Evolutionary conservation across 2,797 vertebrate genomes (phyloP), one percentile per base, ranked within the genome.

Genomic region (Chromobotia macracanthus): DNA sequence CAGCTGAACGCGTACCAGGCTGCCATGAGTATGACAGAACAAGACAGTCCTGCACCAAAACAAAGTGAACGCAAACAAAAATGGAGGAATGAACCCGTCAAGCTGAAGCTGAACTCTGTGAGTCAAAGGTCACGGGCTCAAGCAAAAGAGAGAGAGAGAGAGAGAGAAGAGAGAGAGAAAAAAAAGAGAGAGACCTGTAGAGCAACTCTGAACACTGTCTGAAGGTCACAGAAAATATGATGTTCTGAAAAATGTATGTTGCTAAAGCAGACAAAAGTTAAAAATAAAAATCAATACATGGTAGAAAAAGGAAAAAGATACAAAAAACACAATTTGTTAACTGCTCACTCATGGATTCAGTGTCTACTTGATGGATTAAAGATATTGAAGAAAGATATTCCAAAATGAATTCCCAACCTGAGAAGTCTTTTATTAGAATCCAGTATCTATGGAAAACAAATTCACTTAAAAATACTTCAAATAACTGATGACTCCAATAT

Each of bases 1-100:
- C 19, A 64, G 19, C 19, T 60, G 35, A 78, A 25, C 16, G n/a
- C 5, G 6, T 28, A 72, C 31, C 25, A 50, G 44, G 35, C 55
- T 1, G 23, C 31, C 60, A 56, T 72, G 69, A 41, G 58, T 19
- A 41, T 38, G 75, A 78, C 21, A 44, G n/a, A 69, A 53, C 10
- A 51, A n/a, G 21, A 44, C 64, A 41, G 48, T 83, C 76, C 85
- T 87, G 86, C 85, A 84, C 86, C 88, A 86, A 86, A 88, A 83
- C 82, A 86, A 71, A 73, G 56, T 12, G 5, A 58, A 68, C 35
- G 60, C 56, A 72, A 70, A 68, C 15, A 7, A 82, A 86, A 86
- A 60, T 58, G 19, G 80, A 63, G 46, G 50, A 56, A 72, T 28
- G 82, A 81, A 77, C 81, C 18, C 12, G 69, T 71, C 19, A 13